These are phyloP conservation scores for Platysternon megacephalum DNA, from an alignment of 2,113 vertebrate species.

Conservation along the genomic window DNA sequence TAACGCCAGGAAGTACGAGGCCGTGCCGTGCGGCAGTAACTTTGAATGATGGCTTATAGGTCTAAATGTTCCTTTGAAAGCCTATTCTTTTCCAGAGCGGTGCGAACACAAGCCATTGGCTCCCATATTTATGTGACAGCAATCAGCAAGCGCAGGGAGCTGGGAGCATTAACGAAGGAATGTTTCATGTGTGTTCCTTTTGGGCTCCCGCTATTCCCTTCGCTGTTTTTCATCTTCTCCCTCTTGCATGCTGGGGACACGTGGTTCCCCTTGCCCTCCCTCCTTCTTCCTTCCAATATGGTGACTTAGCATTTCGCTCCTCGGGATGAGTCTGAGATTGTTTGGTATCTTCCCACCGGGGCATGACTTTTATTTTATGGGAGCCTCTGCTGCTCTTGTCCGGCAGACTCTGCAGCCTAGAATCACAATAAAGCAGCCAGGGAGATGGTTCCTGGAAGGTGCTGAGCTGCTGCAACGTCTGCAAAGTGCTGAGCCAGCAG, in stretches of 20 bases:
- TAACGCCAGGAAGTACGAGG: neutral
- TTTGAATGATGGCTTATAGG: neutral
- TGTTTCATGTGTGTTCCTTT: neutral
- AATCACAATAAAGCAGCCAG: neutral
- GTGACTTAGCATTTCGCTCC: neutral
- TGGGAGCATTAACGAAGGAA: neutral
- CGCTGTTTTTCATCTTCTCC: neutral
- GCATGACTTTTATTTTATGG: neutral
- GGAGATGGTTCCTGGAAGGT: neutral
- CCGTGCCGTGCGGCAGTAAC: neutral
- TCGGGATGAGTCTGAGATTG: neutral
- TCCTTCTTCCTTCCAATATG: neutral
- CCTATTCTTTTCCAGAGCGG: neutral
- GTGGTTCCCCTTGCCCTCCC: neutral
- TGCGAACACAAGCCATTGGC: neutral
- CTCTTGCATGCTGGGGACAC: neutral
- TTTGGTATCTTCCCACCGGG: neutral
- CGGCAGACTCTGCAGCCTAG: conserved; percentile 6
- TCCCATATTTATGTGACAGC: neutral
- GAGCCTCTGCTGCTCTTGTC: neutral
- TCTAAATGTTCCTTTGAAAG: neutral
- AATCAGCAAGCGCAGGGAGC: neutral
- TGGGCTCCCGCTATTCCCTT: neutral
- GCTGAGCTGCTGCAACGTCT: conserved; percentile 9
- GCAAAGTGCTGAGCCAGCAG: conserved; percentile 5